Evolutionary conservation across 2,113 vertebrate species (phyloP), one percentile per base, ranked within the genome.

Genomic region (Coryphaenoides rupestris): DNA sequence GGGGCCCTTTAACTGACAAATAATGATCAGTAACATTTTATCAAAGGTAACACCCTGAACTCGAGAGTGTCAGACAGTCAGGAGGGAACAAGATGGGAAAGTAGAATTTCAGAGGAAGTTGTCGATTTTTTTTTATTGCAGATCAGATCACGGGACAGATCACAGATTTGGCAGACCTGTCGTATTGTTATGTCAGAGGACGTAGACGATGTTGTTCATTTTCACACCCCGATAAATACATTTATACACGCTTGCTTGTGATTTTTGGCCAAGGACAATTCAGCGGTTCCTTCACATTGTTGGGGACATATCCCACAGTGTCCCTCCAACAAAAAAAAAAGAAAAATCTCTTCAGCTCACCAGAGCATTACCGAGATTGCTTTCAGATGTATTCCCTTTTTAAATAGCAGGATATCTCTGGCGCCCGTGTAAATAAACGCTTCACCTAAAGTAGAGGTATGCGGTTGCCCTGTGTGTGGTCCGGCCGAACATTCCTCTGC

Each of bases 341-440:
- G 46, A 56, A 50, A 22, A 56, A 17, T 21, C 0, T 56, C 14
- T 4, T 17, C 54, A 19, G 21, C 49, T 12, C n/a, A 5, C 17
- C 21, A 21, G 21, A 56, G 22, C 16, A 58, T 54, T 58, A 63
- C 57, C 63, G 1, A 56, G 17, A 78, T 66, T 19, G 62, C 71
- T 78, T 62, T 67, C 77, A 80, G 63, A 68, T 69, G 72, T 68
- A 12, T 77, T 76, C 65, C 28, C 24, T 72, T 59, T n/a, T 57
- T 55, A 24, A 59, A 54, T 50, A 52, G 46, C 12, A 65, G 62
- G 55, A 64, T 73, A 40, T 68, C 61, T 62, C 9, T 33, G 21
- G 63, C 52, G 72, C 75, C 63, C 62, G 3, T 74, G 63, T 76
- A 84, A 84, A 82, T 74, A 80, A 80, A 84, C 56, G 58, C 66